A percentile compares a stretch with the other conserved stretches of the same genome.
phyloP scores from a whole-genome alignment of 2,888 invertebrate genomes.

The Caenorhabditis panamensis region DNA sequence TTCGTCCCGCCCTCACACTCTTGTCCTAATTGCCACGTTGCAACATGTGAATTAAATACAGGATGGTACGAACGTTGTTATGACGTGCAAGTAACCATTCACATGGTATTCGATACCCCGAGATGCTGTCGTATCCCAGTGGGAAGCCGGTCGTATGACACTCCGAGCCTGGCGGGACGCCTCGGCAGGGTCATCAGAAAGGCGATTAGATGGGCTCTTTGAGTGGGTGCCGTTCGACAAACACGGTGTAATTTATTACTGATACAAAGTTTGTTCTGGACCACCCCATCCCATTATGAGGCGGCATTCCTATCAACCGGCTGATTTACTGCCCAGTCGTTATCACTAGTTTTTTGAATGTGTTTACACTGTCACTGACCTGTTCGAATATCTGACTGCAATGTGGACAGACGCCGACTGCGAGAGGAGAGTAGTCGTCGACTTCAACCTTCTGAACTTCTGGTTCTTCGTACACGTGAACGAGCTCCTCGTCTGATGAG shows the following conservation, averaged over 20 bases:
- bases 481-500: slow-evolving; percentile 51
- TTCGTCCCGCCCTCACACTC: slow-evolving; percentile 18
- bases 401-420: slow-evolving; percentile 63
- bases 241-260: slow-evolving; percentile 29
- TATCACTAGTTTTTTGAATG: slow-evolving; percentile 15
- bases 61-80: background rate
- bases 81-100: slow-evolving; percentile 6
- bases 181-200: slow-evolving; percentile 27
- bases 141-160: slow-evolving; percentile 32
- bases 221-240: slow-evolving; percentile 46
- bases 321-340: slow-evolving; percentile 27
- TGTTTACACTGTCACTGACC: slow-evolving; percentile 43
- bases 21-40: slow-evolving; percentile 26
- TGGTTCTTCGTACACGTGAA: slow-evolving; percentile 1
- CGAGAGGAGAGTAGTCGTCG: slow-evolving; percentile 23
- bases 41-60: slow-evolving; percentile 5
- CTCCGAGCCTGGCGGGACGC: slow-evolving; percentile 19
- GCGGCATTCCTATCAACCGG: slow-evolving; percentile 15
- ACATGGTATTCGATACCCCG: slow-evolving; percentile 27
- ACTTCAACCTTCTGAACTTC: background rate
- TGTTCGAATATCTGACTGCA: slow-evolving; percentile 61
- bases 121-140: slow-evolving; percentile 22
- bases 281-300: slow-evolving; percentile 7
- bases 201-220: slow-evolving; percentile 40
- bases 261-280: slow-evolving; percentile 37